These are phyloP conservation scores for Drosophila aldrichi DNA, from an alignment of 2,888 invertebrate genomes.

Conservation along the genomic window DNA sequence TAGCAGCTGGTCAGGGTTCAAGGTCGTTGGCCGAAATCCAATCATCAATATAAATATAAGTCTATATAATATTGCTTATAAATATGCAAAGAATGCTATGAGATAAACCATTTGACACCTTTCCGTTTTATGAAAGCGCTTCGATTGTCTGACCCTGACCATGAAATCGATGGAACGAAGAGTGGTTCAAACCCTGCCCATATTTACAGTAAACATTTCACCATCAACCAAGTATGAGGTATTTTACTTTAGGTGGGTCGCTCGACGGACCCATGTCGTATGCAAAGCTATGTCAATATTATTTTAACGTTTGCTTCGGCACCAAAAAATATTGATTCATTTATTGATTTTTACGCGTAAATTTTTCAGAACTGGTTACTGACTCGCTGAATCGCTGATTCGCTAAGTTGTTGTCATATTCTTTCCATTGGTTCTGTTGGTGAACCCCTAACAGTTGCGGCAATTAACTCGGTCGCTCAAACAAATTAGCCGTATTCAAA, in stretches of 20 bases:
- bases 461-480: slow-evolving; percentile 46
- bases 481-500: slow-evolving; percentile 50
- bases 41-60: neutral
- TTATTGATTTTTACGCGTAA: slow-evolving; percentile 25
- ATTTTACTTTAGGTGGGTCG: slow-evolving; percentile 23
- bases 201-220: slow-evolving; percentile 57
- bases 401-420: slow-evolving; percentile 10
- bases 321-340: slow-evolving; percentile 37
- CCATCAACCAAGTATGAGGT: slow-evolving; percentile 34
- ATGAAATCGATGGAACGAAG: slow-evolving; percentile 50
- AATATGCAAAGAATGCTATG: slow-evolving; percentile 35
- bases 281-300: slow-evolving; percentile 52
- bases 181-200: slow-evolving; percentile 35
- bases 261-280: slow-evolving; percentile 12
- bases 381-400: slow-evolving; percentile 6
- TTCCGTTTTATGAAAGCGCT: slow-evolving; percentile 59
- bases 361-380: slow-evolving; percentile 53
- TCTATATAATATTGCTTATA: slow-evolving; percentile 11
- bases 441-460: slow-evolving; percentile 26
- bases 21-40: slow-evolving; percentile 19
- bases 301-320: slow-evolving; percentile 48
- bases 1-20: slow-evolving; percentile 37
- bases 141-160: slow-evolving; percentile 61
- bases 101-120: slow-evolving; percentile 51
- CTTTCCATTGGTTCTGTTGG: slow-evolving; percentile 9